phyloP scores from a whole-genome alignment of 35 echinoderm and acorn worm species.

The Stichopus chloronotus region DNA sequence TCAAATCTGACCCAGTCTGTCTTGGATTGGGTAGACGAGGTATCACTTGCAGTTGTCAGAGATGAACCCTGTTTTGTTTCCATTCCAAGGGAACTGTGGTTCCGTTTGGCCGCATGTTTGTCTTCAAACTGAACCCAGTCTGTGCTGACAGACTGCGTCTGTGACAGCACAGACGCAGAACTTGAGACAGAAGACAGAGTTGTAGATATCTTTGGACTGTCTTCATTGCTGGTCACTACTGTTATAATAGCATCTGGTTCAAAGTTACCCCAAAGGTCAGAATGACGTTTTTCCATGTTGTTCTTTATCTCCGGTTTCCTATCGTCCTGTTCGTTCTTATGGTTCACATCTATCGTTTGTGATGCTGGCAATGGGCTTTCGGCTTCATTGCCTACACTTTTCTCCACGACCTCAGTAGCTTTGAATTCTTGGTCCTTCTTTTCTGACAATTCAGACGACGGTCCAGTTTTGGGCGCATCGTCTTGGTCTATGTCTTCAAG shows the following conservation, averaged over 20 bases:
- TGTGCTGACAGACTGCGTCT: neutral
- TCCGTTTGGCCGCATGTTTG: neutral
- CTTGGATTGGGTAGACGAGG: slow-evolving; percentile 34
- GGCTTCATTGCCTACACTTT: neutral
- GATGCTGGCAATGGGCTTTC: neutral
- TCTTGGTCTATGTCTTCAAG: neutral
- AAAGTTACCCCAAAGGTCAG: slow-evolving; percentile 44
- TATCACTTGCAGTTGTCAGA: neutral
- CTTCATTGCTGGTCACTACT: neutral
- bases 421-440: neutral
- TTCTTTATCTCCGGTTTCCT: neutral
- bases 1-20: slow-evolving; percentile 34
- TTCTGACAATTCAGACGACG: neutral
- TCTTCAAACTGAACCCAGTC: slow-evolving; percentile 28
- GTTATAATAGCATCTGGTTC: slow-evolving; percentile 21
- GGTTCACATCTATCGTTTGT: neutral
- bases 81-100: neutral
- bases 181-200: neutral
- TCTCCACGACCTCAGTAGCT: neutral
- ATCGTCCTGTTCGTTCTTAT: neutral
- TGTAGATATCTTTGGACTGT: neutral
- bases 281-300: neutral
- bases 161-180: neutral
- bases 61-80: neutral
- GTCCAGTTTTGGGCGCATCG: neutral